A percentile compares a stretch with the other conserved stretches of the same genome.
Evolutionary conservation across 2,113 vertebrate genomes (phyloP).

Genomic region (Ivindomyrus marchei): DNA sequence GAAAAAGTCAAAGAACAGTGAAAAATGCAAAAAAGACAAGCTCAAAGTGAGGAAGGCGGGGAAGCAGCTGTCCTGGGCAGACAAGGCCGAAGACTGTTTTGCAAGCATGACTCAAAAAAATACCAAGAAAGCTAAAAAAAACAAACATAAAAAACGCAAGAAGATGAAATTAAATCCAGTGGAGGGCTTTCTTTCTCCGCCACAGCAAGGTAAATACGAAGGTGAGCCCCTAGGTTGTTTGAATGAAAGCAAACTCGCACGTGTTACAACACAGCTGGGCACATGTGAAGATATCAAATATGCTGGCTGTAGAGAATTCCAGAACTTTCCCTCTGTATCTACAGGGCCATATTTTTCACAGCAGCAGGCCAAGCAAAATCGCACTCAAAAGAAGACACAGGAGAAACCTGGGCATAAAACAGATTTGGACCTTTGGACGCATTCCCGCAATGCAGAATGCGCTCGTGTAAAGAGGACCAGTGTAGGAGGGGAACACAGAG

Average conservation of each 20-base stretch:
- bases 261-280: background rate
- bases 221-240: background rate
- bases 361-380: background rate
- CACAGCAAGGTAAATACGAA: background rate
- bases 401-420: background rate
- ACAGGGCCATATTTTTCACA: background rate
- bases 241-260: background rate
- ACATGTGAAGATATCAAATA: background rate
- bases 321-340: background rate
- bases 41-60: conserved; percentile 13
- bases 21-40: conserved; percentile 25
- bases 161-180: background rate
- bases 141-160: background rate
- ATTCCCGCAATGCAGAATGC: background rate
- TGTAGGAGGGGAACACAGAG: background rate
- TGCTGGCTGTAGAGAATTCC: background rate
- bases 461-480: background rate
- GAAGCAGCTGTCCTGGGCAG: background rate
- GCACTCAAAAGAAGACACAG: background rate
- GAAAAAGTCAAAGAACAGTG: conserved; percentile 39
- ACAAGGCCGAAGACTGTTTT: background rate
- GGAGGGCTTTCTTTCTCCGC: background rate
- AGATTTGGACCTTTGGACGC: background rate
- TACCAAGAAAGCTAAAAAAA: conserved; percentile 33
- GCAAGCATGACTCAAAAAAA: conserved; percentile 30